Base-by-base conservation (phyloP, 2,797 vertebrate genomes). In the Simalia tracyae region DNA sequence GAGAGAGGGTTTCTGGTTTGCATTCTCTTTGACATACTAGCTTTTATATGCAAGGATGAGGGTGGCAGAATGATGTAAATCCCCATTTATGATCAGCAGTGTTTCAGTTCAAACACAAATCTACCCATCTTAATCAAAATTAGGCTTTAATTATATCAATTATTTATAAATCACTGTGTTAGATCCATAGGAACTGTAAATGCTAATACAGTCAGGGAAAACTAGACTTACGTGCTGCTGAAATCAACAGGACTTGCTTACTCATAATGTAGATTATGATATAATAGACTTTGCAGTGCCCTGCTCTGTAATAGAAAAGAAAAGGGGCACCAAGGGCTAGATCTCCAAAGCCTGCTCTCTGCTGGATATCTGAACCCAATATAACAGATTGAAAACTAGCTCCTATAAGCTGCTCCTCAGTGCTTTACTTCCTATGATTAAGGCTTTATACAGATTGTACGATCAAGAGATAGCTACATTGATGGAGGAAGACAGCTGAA, bases 391-490 rank as follows among this genome's bases (percentile, higher is more conserved):
- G 19, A 76, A 92, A 60, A n/a, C 9, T 36, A 50, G 31, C 12
- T 61, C 19, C 57, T 46, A 63, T 10, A 56, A 85, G 8, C 61
- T 88, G n/a, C 31, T 84, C 19, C 87, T 46, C 61, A 15, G 6
- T 46, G 54, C 60, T 22, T 86, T 86, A 54, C 15, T 63, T 66
- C 60, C 10, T 85, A 60, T 19, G 26, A 68, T 22, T 31, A 85
- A 68, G 19, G 26, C 50, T 68, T 50, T 76, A 24, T 91, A 84
- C 11, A 91, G 93, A 84, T 93, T 92, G 94, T 95, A 94, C 95
- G 94, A 94, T 94, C 95, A 96, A 95, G 84, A 92, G 88, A 91
- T 91, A 68, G 50, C 11, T 87, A 24, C 42, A 72, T 9, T 86
- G 86, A 84, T 19, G 92, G 84, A 91, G 90, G 92, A 84, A 95